Evolutionary conservation across 2,797 vertebrate species (phyloP).

Genomic region (Graptemys geographica): DNA sequence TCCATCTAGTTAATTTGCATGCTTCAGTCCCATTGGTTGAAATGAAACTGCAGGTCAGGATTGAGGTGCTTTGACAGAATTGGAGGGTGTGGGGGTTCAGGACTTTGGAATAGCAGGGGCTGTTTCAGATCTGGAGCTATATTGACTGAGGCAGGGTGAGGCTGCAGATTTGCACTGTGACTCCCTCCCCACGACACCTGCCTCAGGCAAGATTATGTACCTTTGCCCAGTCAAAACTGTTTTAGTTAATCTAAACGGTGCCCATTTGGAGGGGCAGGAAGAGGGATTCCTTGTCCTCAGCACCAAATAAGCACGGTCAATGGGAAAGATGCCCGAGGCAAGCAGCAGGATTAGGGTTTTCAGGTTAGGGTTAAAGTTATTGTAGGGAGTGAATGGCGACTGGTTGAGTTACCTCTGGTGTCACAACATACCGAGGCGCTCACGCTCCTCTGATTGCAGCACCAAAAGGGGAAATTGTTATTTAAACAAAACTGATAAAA

Average conservation of each 20-base stretch:
- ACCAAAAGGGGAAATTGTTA: not conserved
- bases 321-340: not conserved
- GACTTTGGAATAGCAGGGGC: not conserved
- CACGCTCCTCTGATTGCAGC: not conserved
- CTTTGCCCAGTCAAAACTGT: not conserved
- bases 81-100: not conserved
- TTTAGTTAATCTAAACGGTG: not conserved
- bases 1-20: not conserved
- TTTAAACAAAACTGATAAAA: not conserved
- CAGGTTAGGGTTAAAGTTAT: not conserved
- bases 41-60: not conserved
- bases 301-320: not conserved
- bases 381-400: not conserved
- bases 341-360: not conserved
- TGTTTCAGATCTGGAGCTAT: not conserved
- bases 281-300: not conserved
- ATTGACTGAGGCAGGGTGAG: not conserved
- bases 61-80: not conserved
- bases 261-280: accelerated
- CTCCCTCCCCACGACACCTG: not conserved
- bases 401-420: not conserved
- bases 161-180: not conserved
- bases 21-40: not conserved
- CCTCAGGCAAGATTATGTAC: not conserved
- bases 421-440: not conserved